Conservation (phyloP, 2,797 vertebrate species). For the Melanogrammus aeglefinus region DNA sequence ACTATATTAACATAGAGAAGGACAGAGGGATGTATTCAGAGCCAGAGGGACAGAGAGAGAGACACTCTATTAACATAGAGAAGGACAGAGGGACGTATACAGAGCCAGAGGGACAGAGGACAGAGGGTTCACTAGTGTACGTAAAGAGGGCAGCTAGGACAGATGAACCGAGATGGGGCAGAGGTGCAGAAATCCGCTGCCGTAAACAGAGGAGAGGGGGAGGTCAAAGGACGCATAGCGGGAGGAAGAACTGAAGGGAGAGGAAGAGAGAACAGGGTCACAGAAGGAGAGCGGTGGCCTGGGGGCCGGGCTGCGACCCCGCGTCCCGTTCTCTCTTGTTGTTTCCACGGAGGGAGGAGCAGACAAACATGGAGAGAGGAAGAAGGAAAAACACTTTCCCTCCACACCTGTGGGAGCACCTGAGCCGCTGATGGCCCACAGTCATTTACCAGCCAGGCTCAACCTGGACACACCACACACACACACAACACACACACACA, state of each 20-base stretch:
- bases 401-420: conserved; percentile 42
- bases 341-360: not conserved
- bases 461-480: conserved; percentile 53
- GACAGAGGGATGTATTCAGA: conserved; percentile 12
- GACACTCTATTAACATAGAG: conserved; percentile 12
- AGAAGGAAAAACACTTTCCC: conserved; percentile 54
- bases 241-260: conserved; percentile 34
- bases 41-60: conserved; percentile 1
- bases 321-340: conserved; percentile 19
- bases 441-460: conserved; percentile 51
- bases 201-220: conserved; percentile 21
- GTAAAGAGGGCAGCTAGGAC: too few species aligned
- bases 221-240: conserved; percentile 22
- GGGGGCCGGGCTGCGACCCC: conserved; percentile 42
- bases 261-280: conserved; percentile 20
- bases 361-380: conserved; percentile 13
- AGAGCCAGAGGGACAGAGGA: not conserved
- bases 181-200: too few species aligned
- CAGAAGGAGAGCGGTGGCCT: conserved; percentile 58
- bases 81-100: conserved; percentile 29
- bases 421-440: conserved; percentile 54
- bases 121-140: too few species aligned
- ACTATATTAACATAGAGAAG: conserved; percentile 30
- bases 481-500: conserved; percentile 70
- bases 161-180: too few species aligned